Evolutionary conservation across 2,113 vertebrate species (phyloP).

Genomic region (Pollachius pollachius): DNA sequence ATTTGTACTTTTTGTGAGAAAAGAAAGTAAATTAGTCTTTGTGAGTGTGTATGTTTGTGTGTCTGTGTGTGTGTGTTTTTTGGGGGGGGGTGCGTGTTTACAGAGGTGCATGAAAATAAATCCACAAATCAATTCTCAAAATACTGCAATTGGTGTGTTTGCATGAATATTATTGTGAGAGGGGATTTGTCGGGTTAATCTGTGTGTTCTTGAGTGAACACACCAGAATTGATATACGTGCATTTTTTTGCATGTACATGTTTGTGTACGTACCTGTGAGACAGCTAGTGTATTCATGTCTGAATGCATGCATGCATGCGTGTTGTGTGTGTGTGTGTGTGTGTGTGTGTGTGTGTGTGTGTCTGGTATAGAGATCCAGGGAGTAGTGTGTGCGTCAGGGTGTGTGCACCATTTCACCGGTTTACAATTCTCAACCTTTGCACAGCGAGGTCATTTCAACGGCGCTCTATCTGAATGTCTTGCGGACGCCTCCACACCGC

Average conservation of each 20-base stretch:
- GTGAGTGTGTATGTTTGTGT: too few species aligned
- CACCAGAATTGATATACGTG: not conserved
- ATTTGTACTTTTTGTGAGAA: too few species aligned
- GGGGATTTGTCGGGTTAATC: not conserved
- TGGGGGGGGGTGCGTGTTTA: not conserved
- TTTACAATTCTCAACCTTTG: conserved; percentile 42
- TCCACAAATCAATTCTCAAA: too few species aligned
- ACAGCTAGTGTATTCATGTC: not conserved
- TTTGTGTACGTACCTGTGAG: conserved; percentile 11
- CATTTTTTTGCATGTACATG: not conserved
- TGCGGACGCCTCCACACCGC: not conserved
- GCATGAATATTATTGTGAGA: too few species aligned
- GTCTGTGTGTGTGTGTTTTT: conserved; percentile 1
- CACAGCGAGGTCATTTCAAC: conserved; percentile 48
- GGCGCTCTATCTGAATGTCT: conserved; percentile 35
- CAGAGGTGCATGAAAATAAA: too few species aligned
- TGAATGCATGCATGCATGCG: conserved; percentile 3
- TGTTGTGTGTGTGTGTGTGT: conserved; percentile 5
- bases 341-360: conserved; percentile 3
- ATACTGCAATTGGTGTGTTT: too few species aligned
- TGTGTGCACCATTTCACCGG: conserved; percentile 22
- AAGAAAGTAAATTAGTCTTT: too few species aligned
- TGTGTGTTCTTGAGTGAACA: conserved; percentile 1
- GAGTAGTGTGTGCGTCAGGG: not conserved
- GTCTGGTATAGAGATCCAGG: not conserved